Conservation (phyloP, 2,888 invertebrate species). For the Ophonus ardosiacus region DNA sequence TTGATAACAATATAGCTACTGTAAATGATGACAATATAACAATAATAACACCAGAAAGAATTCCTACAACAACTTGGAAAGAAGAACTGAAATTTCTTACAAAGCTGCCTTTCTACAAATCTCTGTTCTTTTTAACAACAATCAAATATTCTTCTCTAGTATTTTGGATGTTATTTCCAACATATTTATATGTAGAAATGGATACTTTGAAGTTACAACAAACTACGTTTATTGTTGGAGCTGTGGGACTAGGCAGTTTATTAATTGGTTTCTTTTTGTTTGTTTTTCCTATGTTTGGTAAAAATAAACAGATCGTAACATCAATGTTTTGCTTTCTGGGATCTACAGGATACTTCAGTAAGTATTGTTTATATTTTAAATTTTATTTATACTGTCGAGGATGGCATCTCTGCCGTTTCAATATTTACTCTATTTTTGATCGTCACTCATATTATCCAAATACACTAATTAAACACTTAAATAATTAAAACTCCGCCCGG, state of each 20-base stretch:
- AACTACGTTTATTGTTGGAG: constrained; percentile 70
- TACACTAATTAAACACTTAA: no score
- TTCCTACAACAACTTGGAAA: constrained; percentile 1
- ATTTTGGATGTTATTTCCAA: constrained; percentile 78
- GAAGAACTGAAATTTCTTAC: constrained; percentile 16
- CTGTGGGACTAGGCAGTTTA: constrained; percentile 67
- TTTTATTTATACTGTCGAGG: no score
- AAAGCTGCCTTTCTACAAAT: constrained; percentile 76
- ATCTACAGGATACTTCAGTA: constrained; percentile 79
- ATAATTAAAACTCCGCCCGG: no score
- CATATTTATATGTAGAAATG: constrained; percentile 74
- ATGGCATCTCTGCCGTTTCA: no score
- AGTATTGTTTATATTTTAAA: constrained; percentile 67
- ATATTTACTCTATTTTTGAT: no score
- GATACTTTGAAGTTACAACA: constrained; percentile 69
- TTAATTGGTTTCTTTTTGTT: constrained; percentile 29
- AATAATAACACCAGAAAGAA: background rate
- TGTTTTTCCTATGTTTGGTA: constrained; percentile 68
- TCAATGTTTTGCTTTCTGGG: constrained; percentile 77
- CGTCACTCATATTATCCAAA: no score
- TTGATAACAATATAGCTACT: constrained; percentile 68
- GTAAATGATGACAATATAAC: constrained; percentile 44
- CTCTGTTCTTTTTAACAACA: constrained; percentile 77
- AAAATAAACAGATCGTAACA: constrained; percentile 71
- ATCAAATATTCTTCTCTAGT: constrained; percentile 78